Evolutionary conservation across 2,797 vertebrate species (phyloP).

Genomic region (Artibeus jamaicensis): DNA sequence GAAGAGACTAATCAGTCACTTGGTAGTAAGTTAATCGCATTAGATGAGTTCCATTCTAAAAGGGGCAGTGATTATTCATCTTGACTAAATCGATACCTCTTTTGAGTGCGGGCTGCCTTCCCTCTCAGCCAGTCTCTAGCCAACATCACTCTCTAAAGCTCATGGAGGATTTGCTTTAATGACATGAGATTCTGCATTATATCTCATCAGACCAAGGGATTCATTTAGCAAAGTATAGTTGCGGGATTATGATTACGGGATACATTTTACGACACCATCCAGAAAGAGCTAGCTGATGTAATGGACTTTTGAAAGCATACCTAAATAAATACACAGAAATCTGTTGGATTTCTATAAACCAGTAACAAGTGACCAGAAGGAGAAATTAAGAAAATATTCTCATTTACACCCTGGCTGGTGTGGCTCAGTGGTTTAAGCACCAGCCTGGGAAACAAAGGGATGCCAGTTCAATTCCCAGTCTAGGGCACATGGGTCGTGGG

Average conservation of each 20-base stretch:
- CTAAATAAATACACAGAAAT: not conserved
- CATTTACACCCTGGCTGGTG: not conserved
- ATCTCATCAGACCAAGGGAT: not conserved
- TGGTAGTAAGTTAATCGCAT: not conserved
- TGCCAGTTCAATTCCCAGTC: too few species aligned
- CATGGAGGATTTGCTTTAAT: not conserved
- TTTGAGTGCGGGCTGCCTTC: not conserved
- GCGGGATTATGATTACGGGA: not conserved
- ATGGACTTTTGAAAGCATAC: not conserved
- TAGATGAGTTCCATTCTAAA: not conserved
- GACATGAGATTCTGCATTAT: not conserved
- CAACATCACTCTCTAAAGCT: not conserved
- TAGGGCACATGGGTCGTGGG: too few species aligned
- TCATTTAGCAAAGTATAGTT: not conserved
- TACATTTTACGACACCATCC: not conserved
- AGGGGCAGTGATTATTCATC: not conserved
- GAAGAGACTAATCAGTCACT: not conserved
- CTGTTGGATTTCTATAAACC: not conserved
- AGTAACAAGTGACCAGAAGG: not conserved
- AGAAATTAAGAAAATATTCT: not conserved
- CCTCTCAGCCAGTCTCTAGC: not conserved
- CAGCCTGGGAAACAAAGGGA: too few species aligned
- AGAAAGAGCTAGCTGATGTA: not conserved
- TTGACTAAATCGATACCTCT: not conserved
- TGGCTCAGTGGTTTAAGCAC: too few species aligned